These are phyloP conservation scores for Eidolon helvum DNA, from an alignment of 2,113 vertebrate species.

Conservation along the genomic window DNA sequence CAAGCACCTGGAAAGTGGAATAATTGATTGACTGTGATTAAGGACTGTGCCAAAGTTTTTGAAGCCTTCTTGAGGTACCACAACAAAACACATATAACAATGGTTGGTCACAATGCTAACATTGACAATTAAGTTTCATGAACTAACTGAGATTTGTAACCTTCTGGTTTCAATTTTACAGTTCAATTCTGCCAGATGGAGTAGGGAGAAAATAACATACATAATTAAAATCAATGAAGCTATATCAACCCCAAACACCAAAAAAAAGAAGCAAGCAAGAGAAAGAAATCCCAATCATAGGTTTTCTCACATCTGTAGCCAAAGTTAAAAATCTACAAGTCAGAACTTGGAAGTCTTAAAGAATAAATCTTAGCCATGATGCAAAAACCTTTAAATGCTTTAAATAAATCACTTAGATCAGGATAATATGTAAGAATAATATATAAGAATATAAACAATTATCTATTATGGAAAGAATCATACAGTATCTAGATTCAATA, in stretches of 20 bases:
- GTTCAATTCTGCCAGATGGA: conserved; percentile 71
- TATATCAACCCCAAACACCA: conserved; percentile 25
- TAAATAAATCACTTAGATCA: neutral
- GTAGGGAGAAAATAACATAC: conserved; percentile 60
- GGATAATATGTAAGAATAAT: neutral
- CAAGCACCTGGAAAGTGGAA: conserved; percentile 37
- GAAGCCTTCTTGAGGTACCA: conserved; percentile 54
- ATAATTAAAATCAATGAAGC: conserved; percentile 72
- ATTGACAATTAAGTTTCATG: conserved; percentile 71
- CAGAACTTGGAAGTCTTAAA: neutral
- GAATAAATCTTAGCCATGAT: neutral
- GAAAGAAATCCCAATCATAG: neutral
- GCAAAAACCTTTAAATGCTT: neutral
- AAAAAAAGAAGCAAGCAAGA: neutral
- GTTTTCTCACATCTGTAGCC: neutral
- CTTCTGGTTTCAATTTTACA: conserved; percentile 75
- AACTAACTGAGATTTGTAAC: conserved; percentile 65
- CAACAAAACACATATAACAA: conserved; percentile 75
- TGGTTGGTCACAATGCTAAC: conserved; percentile 70
- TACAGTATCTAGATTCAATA: neutral
- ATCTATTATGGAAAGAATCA: neutral
- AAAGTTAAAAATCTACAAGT: neutral
- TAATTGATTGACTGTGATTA: conserved; percentile 67
- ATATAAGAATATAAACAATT: neutral
- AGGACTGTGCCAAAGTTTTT: conserved; percentile 36